Conservation (phyloP, 2,797 vertebrate genomes). For the Carcharodon carcharias region DNA sequence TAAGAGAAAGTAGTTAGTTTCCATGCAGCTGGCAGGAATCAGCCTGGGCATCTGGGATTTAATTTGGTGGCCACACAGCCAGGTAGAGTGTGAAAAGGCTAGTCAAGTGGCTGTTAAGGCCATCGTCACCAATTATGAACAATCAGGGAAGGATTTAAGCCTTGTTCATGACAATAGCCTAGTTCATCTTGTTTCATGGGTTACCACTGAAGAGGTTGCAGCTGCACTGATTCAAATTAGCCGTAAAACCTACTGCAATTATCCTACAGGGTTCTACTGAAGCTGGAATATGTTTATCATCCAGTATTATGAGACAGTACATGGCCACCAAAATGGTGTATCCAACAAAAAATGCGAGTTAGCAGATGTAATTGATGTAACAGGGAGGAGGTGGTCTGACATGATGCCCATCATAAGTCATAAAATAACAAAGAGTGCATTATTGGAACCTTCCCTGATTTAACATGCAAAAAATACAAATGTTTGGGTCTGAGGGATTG, state of each 20-base stretch:
- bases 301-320: constrained; percentile 67
- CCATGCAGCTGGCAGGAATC: constrained; percentile 76
- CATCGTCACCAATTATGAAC: constrained; percentile 89
- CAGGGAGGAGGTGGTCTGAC: constrained; percentile 34
- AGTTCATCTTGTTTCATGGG: constrained; percentile 83
- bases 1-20: constrained; percentile 58
- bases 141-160: constrained; percentile 85
- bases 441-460: constrained; percentile 31
- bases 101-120: constrained; percentile 95
- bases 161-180: constrained; percentile 86
- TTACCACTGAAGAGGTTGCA: constrained; percentile 97
- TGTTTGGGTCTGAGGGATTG: constrained; percentile 27
- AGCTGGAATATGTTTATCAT: constrained; percentile 73
- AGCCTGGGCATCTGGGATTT: constrained; percentile 71
- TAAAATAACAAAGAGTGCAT: constrained; percentile 36
- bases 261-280: constrained; percentile 80
- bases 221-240: constrained; percentile 87
- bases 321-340: not conserved
- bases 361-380: constrained; percentile 31
- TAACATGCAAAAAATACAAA: constrained; percentile 25
- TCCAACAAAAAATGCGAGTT: constrained; percentile 28
- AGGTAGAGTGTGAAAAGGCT: constrained; percentile 85
- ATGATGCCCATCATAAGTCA: constrained; percentile 34
- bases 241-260: constrained; percentile 85
- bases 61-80: constrained; percentile 81